Conservation (phyloP, 2,797 vertebrate genomes). For the Schizopygopsis malacanthus region DNA sequence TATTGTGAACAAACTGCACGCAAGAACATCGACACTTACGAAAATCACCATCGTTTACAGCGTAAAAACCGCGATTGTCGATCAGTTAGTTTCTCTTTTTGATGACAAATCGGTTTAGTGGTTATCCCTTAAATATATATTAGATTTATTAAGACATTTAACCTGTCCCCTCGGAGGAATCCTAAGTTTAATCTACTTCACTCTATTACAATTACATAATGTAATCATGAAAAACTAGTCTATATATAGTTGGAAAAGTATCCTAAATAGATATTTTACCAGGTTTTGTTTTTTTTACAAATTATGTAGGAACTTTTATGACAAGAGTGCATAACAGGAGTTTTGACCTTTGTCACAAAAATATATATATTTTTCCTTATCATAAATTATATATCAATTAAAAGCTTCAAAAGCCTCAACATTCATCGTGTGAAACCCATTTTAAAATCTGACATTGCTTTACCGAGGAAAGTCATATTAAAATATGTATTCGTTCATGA, state of each 20-base stretch:
- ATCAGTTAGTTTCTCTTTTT: not conserved
- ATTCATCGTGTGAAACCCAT: not conserved
- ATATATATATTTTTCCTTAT: too few relatives aligned
- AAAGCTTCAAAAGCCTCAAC: too few relatives aligned
- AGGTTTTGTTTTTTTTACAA: not conserved
- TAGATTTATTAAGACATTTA: not conserved
- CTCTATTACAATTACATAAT: not conserved
- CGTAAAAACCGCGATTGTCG: too few relatives aligned
- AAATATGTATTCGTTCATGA: not conserved
- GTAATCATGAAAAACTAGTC: too few relatives aligned
- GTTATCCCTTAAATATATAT: not conserved
- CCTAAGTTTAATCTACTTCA: too few relatives aligned
- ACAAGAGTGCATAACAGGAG: too few relatives aligned
- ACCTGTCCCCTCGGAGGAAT: not conserved
- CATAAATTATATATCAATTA: too few relatives aligned
- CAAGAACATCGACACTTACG: not conserved
- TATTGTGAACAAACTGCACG: not conserved
- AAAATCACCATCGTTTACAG: not conserved
- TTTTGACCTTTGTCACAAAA: too few relatives aligned
- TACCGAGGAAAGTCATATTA: not conserved
- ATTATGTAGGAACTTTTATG: not conserved
- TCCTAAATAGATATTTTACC: too few relatives aligned
- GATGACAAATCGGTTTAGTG: not conserved
- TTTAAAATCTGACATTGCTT: not conserved
- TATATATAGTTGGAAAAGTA: not conserved